A percentile compares a stretch with the other conserved stretches of the same genome.
These are phyloP conservation scores for Drosophila nigrodunni DNA, from an alignment of 1,140 invertebrate genomes.

Conservation along the genomic window DNA sequence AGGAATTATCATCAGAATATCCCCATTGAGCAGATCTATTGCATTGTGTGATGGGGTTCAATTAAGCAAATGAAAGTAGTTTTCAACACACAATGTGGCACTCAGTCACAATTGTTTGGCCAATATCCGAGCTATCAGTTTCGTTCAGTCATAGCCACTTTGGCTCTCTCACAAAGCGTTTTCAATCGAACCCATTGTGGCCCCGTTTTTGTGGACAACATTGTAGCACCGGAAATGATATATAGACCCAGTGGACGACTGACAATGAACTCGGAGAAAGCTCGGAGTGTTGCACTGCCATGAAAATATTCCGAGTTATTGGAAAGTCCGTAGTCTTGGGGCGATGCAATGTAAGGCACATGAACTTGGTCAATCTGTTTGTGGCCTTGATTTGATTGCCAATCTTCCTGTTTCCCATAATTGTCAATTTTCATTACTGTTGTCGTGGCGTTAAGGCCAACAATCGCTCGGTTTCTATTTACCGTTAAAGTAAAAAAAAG, in stretches of 20 bases:
- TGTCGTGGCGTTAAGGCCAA: constrained; percentile 1
- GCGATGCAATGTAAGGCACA: not conserved
- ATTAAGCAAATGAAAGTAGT: constrained; percentile 52
- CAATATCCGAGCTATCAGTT: constrained; percentile 29
- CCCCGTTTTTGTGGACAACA: constrained; percentile 15
- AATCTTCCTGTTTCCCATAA: constrained; percentile 50
- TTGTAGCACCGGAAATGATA: constrained; percentile 51
- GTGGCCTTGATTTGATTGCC: constrained; percentile 50
- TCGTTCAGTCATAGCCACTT: constrained; percentile 18
- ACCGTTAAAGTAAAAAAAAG: constrained; percentile 6
- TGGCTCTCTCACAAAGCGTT: constrained; percentile 43
- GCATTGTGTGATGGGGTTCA: constrained; percentile 40
- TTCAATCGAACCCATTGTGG: constrained; percentile 44
- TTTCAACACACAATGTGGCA: constrained; percentile 41
- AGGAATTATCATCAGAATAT: no score
- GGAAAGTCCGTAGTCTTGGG: constrained; percentile 5
- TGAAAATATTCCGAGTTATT: constrained; percentile 42
- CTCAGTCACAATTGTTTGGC: constrained; percentile 56
- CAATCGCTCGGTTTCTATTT: not conserved
- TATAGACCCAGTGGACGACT: constrained; percentile 23
- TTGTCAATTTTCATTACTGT: constrained; percentile 58
- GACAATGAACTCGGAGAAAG: constrained; percentile 37
- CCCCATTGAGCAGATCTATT: not conserved
- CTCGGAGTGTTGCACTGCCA: not conserved
- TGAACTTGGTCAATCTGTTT: constrained; percentile 17